Evolutionary conservation across 2,888 invertebrate species (phyloP).

Genomic region (Eristalinus aeneus): DNA sequence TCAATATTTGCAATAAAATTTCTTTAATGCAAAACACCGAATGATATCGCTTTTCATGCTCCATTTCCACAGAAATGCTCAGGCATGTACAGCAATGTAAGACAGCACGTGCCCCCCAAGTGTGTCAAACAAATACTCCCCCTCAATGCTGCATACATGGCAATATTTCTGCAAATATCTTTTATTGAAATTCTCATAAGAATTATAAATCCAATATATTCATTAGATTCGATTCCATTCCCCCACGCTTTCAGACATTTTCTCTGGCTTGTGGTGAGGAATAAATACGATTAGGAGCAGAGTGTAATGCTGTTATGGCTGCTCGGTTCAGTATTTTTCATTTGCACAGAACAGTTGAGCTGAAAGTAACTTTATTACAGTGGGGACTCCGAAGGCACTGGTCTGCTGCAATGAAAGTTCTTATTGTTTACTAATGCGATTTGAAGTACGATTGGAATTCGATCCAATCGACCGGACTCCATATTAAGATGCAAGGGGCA

Average conservation of each 20-base stretch:
- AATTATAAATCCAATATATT: neutral
- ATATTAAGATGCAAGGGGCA: constrained; percentile 17
- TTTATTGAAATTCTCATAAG: neutral
- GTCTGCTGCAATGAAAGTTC: constrained; percentile 19
- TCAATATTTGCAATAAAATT: no score
- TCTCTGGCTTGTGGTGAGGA: neutral
- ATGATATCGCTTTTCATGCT: no score
- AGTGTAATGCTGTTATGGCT: constrained; percentile 30
- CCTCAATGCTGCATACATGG: no score
- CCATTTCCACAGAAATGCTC: no score
- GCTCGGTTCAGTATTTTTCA: constrained; percentile 10
- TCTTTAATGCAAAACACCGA: no score
- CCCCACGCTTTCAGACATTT: neutral
- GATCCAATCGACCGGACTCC: constrained; percentile 36
- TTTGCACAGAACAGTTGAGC: constrained; percentile 4
- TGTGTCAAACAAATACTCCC: no score
- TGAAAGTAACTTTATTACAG: constrained; percentile 22
- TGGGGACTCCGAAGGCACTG: neutral
- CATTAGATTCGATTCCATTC: neutral
- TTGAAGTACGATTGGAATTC: constrained; percentile 40
- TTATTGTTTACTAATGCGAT: constrained; percentile 30
- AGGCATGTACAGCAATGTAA: no score
- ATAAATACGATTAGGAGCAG: constrained; percentile 31
- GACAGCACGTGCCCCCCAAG: no score
- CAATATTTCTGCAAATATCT: neutral